Evolutionary conservation across 1,140 invertebrate species (phyloP).

Genomic region (Samia ricini): DNA sequence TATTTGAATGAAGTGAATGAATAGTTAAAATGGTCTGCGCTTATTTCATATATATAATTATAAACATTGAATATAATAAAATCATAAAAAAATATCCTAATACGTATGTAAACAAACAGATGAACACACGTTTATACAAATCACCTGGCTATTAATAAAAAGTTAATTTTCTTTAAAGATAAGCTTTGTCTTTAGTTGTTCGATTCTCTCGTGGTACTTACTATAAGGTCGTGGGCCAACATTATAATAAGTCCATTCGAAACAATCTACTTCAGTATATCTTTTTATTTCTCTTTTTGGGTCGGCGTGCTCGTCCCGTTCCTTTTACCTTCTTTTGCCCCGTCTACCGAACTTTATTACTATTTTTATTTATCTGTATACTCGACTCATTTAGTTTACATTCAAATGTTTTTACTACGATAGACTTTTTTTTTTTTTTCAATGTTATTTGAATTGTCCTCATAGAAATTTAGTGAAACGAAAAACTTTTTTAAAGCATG

Average conservation of each 20-base stretch:
- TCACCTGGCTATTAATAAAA: neutral
- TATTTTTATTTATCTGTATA: conserved; percentile 27
- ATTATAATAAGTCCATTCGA: conserved; percentile 58
- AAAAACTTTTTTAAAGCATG: too few relatives aligned
- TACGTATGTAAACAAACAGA: too few relatives aligned
- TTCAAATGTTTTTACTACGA: neutral
- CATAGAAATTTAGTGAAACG: too few relatives aligned
- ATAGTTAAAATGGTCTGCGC: too few relatives aligned
- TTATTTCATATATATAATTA: too few relatives aligned
- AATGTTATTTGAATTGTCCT: too few relatives aligned
- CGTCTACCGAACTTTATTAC: conserved; percentile 19
- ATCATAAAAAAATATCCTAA: too few relatives aligned
- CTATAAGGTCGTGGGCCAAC: conserved; percentile 39
- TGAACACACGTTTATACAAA: too few relatives aligned
- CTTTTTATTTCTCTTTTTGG: conserved; percentile 34
- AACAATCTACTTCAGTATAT: conserved; percentile 47
- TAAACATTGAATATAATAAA: too few relatives aligned
- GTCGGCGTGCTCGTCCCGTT: conserved; percentile 20
- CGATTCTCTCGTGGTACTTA: conserved; percentile 39
- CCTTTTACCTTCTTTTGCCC: conserved; percentile 24
- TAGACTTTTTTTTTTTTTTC: neutral
- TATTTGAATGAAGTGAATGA: too few relatives aligned
- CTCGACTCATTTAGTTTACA: neutral
- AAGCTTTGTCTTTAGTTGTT: conserved; percentile 19
- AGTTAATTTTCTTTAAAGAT: conserved; percentile 6